These are phyloP conservation scores for Brachyopa scutellaris DNA, from an alignment of 2,888 invertebrate genomes.

Conservation along the genomic window DNA sequence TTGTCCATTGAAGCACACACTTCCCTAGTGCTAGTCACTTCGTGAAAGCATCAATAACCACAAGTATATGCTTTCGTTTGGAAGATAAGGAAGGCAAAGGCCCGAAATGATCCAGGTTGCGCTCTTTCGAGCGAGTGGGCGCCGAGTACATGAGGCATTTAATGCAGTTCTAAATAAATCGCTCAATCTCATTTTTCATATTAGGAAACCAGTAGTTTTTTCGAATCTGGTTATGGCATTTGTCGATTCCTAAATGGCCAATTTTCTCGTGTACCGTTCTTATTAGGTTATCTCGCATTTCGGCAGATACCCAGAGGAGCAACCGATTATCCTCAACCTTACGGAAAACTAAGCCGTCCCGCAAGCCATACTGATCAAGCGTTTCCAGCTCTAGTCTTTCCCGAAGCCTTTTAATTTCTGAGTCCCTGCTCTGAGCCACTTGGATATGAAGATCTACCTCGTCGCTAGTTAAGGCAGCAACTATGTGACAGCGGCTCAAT, in stretches of 20 bases:
- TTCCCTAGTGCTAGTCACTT: too few relatives aligned
- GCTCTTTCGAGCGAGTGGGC: neutral
- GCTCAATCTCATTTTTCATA: too few relatives aligned
- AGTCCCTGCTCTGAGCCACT: too few relatives aligned
- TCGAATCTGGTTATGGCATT: too few relatives aligned
- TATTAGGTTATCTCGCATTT: slow-evolving; percentile 58
- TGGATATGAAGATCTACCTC: neutral
- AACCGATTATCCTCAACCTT: slow-evolving; percentile 6
- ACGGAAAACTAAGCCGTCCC: slow-evolving; percentile 41
- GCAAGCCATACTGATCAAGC: slow-evolving; percentile 25
- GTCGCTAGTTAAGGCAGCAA: neutral
- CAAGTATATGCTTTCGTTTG: too few relatives aligned
- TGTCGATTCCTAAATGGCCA: too few relatives aligned
- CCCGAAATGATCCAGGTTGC: too few relatives aligned
- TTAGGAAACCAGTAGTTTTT: too few relatives aligned
- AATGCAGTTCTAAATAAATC: too few relatives aligned
- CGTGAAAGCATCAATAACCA: too few relatives aligned
- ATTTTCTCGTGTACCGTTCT: slow-evolving; percentile 42
- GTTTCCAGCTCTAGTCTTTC: slow-evolving; percentile 15
- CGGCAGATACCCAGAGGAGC: slow-evolving; percentile 45
- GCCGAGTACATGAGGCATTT: neutral
- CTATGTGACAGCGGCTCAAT: slow-evolving; percentile 73
- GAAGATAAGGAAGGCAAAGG: too few relatives aligned
- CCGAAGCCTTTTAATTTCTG: slow-evolving; percentile 23
- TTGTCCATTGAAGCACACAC: too few relatives aligned